Evolutionary conservation across 2,888 invertebrate genomes (phyloP), one percentile per base, ranked within the genome.

Genomic region (Drosophila siamana): DNA sequence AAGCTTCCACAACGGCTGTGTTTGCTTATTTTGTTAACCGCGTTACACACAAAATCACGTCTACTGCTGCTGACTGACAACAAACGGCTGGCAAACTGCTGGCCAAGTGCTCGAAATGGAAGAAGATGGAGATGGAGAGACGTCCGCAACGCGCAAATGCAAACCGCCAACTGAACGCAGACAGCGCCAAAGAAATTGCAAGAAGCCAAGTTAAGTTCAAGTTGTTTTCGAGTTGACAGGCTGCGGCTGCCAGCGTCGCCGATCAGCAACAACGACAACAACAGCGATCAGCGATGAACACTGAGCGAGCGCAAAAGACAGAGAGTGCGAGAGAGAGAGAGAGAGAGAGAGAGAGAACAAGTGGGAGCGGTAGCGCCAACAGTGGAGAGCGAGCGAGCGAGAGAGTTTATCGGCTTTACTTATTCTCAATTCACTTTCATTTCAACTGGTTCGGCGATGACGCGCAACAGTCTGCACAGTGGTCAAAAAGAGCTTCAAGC

Each of bases 111-210:
- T 70, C n/a, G 22, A 33, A 13, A 13, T 36, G 36, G 26, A 46
- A 33, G 24, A 15, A 44, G 47, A 54, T 33, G 36, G 36, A 38
- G 36, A 38, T 38, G 51, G 55, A 56, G 71, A 76, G 74, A 86
- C 90, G 88, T 86, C 90, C 80, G 73, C 66, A 73, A 69, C 86
- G 83, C 76, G 73, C 88, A 70, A 88, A 81, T 88, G 82, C 79
- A 85, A 88, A 88, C 90, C 91, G 90, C 80, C 89, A 90, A 90
- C 90, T 90, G 90, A 80, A 76, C 78, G 65, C 69, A 67, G 64
- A 61, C 69, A 60, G 61, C 57, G 56, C 50, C 81, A 63, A 78
- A 86, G 90, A 88, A 90, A 90, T 86, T 81, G 86, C 88, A 90
- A 86, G 91, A 89, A 88, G 89, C 77, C 84, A 74, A 81, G 54